These are phyloP conservation scores for Mesocricetus auratus DNA, from an alignment of 2,113 vertebrate species.

Conservation along the genomic window DNA sequence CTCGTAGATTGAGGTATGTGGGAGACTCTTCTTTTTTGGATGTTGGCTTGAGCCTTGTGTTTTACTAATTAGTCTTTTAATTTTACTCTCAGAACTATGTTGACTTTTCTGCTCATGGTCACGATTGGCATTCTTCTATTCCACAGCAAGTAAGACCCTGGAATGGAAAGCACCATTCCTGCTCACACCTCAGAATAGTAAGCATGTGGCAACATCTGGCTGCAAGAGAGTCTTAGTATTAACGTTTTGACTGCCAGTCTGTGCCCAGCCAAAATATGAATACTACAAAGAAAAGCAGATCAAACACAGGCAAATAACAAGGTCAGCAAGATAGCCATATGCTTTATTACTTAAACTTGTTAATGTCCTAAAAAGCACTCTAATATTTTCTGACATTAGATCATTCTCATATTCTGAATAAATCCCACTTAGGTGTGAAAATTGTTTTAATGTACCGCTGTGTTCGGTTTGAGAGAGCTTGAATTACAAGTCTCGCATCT, in stretches of 20 bases:
- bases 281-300: neutral
- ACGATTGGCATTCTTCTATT: neutral
- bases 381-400: neutral
- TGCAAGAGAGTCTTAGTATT: neutral
- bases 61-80: neutral
- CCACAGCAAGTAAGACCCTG: neutral
- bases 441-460: neutral
- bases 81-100: neutral
- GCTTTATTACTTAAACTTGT: neutral
- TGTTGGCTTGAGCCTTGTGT: neutral
- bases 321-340: neutral
- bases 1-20: neutral
- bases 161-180: neutral
- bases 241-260: neutral
- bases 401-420: conserved; percentile 24
- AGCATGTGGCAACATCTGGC: neutral
- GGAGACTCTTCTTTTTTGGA: neutral
- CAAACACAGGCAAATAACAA: neutral
- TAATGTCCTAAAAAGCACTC: neutral
- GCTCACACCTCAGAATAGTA: neutral
- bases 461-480: neutral
- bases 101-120: neutral
- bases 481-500: conserved; percentile 17
- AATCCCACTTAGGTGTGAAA: neutral
- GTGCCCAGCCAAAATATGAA: neutral